phyloP scores from a whole-genome alignment of 1,140 invertebrate species.

The Zaprionus gabonicus region DNA sequence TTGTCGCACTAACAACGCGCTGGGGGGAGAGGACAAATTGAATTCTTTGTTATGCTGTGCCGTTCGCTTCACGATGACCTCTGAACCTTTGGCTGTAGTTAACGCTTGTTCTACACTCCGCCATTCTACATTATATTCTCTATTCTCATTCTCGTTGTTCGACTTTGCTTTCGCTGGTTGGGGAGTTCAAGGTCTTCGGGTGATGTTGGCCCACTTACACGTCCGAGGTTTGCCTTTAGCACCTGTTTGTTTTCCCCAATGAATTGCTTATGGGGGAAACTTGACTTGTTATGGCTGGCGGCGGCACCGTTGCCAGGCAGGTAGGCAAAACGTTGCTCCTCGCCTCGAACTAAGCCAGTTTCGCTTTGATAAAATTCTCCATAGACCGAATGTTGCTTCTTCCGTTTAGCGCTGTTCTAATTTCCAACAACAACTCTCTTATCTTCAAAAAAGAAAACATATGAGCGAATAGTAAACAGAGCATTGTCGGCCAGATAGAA shows the following conservation, averaged over 20 bases:
- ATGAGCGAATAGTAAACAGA: slow-evolving; percentile 36
- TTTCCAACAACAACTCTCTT: slow-evolving; percentile 50
- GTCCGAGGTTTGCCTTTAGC: slow-evolving; percentile 25
- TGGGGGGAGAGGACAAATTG: background rate
- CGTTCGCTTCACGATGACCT: slow-evolving; percentile 25
- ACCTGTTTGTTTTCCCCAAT: slow-evolving; percentile 65
- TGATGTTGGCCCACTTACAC: slow-evolving; percentile 48
- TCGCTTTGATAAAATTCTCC: background rate
- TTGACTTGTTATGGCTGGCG: slow-evolving; percentile 52
- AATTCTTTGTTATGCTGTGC: slow-evolving; percentile 13
- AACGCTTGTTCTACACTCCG: background rate
- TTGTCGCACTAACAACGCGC: slow-evolving; percentile 16
- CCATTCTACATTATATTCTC: background rate
- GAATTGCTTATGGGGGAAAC: slow-evolving; percentile 55
- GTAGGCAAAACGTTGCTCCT: background rate
- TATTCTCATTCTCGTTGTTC: slow-evolving; percentile 23
- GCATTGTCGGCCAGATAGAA: slow-evolving; percentile 37
- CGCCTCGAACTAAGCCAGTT: background rate
- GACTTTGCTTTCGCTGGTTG: slow-evolving; percentile 25
- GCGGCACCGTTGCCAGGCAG: slow-evolving; percentile 59
- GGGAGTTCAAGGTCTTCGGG: slow-evolving; percentile 64
- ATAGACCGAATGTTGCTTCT: background rate
- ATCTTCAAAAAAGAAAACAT: slow-evolving; percentile 33
- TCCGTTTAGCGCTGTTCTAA: slow-evolving; percentile 67
- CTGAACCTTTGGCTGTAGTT: slow-evolving; percentile 31